phyloP scores from a whole-genome alignment of 2,113 vertebrate species.

The Glaucomys volans region DNA sequence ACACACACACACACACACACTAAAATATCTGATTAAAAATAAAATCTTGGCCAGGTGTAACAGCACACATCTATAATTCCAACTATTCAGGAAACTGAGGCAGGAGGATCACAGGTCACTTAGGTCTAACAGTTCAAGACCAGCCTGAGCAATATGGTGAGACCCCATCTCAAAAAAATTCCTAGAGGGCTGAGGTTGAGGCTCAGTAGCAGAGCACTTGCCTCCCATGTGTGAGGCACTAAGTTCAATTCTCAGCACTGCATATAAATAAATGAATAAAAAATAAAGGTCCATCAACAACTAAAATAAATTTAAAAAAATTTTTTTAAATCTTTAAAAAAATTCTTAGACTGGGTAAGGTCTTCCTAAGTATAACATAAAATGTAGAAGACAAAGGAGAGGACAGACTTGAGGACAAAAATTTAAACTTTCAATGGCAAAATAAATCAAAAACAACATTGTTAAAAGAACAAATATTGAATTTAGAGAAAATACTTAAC shows the following conservation, averaged over 20 bases:
- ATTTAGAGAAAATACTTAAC: not conserved
- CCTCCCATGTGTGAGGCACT: too few species aligned
- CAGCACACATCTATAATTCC: too few species aligned
- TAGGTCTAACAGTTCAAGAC: not conserved
- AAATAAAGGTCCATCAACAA: too few species aligned
- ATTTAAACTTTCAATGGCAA: slow-evolving; percentile 46
- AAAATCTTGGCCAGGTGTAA: not conserved
- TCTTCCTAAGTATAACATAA: slow-evolving; percentile 49
- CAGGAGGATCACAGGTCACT: not conserved
- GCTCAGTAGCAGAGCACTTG: too few species aligned
- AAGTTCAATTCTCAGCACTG: too few species aligned
- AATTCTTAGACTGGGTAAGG: not conserved
- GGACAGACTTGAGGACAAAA: slow-evolving; percentile 46
- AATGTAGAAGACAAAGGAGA: slow-evolving; percentile 41
- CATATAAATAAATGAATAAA: too few species aligned
- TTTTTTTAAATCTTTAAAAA: not conserved
- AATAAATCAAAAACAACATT: slow-evolving; percentile 20
- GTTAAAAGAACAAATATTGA: not conserved
- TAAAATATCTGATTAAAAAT: not conserved
- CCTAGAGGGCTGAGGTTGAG: too few species aligned
- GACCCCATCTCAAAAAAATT: not conserved
- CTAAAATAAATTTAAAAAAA: too few species aligned
- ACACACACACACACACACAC: not conserved
- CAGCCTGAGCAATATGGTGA: not conserved
- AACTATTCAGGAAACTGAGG: not conserved